Conservation (phyloP, 2,888 invertebrate genomes). For the Andrena bucephala region DNA sequence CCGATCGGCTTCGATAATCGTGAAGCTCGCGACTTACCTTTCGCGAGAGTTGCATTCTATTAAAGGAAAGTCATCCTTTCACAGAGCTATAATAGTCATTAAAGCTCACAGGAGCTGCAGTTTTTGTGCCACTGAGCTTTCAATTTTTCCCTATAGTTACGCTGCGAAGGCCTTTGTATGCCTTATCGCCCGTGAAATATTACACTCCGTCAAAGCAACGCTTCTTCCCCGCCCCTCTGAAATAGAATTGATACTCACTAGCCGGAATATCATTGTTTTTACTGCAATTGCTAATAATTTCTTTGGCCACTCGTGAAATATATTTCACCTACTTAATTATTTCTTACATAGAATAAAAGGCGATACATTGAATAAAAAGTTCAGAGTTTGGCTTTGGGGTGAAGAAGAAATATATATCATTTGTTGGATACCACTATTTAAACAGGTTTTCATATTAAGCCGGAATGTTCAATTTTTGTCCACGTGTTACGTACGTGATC, state of each 20-base stretch:
- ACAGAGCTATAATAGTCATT: slow-evolving; percentile 33
- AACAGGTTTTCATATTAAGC: too few species aligned
- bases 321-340: too few species aligned
- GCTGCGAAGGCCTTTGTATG: slow-evolving; percentile 7
- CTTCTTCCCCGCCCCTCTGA: background rate
- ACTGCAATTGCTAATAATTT: too few species aligned
- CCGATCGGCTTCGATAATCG: slow-evolving; percentile 50
- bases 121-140: slow-evolving; percentile 52
- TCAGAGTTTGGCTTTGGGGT: too few species aligned
- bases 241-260: background rate
- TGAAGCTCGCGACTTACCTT: slow-evolving; percentile 30
- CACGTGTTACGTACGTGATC: too few species aligned
- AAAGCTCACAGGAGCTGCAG: slow-evolving; percentile 22
- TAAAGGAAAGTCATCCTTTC: slow-evolving; percentile 52
- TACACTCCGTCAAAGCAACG: background rate
- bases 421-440: too few species aligned
- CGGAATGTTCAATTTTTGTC: too few species aligned
- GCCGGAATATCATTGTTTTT: too few species aligned
- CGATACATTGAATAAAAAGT: too few species aligned
- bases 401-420: too few species aligned
- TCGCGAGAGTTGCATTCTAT: slow-evolving; percentile 45
- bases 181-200: slow-evolving; percentile 8
- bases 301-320: too few species aligned
- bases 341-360: too few species aligned
- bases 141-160: slow-evolving; percentile 34